Evolutionary conservation across 2,888 invertebrate species (phyloP), one percentile per base, ranked within the genome.

Genomic region (Harpalus rubripes): DNA sequence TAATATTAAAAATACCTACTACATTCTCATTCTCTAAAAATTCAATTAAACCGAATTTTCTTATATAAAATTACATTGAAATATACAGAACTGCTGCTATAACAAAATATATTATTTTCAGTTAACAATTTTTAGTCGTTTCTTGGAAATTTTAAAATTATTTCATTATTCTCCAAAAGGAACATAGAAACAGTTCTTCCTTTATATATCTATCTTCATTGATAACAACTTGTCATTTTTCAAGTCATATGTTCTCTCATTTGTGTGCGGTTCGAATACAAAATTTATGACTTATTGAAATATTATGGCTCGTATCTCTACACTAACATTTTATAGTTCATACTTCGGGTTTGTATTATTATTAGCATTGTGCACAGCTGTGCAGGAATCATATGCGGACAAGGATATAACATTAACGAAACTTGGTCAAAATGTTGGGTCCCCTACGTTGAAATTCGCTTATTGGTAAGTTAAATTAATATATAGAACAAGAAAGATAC

Each of bases 371-470:
- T 61, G 86, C 65, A 79, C 72, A 85, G 85, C 56, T 39, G 72
- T 85, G 26, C 86, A 86, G 74, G 85, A 87, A 86, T 85, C 87
- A 80, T 88, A 88, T 63, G 90, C 90, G 68, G 93, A 93, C 88
- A 93, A 93, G 88, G 94, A 95, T 89, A 93, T 94, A 88, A 94
- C 95, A 68, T 90, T 93, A 88, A 94, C 95, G 91, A 96, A 94
- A 93, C 94, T 96, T 90, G 95, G 93, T 87, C 93, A 93, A 91
- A 95, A 93, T 90, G 92, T 93, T 91, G 94, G 95, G 87, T 93
- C 94, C 39, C 95, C 96, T 86, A 95, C 96, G 81, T 94, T 97
- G 92, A 96, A 95, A 91, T 96, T 98, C 91, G 93, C 96, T 88
- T 98, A 97, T 90, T 98, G 97, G 97, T 88, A 79, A 86, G 44